phyloP scores from a whole-genome alignment of 2,888 invertebrate genomes.

The Entomobrya proxima region DNA sequence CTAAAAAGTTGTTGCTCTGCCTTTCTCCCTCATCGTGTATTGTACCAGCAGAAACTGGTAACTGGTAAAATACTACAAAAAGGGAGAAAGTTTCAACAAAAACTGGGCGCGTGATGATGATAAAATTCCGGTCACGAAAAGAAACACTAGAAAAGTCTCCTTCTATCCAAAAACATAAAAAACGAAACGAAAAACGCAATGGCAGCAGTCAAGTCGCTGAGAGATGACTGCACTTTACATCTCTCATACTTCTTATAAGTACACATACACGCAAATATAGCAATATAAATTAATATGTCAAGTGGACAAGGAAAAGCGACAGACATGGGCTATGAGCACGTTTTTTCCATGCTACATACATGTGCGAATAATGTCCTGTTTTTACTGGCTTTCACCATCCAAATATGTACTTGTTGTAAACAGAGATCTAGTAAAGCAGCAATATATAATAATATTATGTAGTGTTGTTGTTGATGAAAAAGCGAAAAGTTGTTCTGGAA shows the following conservation, averaged over 20 bases:
- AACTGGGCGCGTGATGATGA: conserved; percentile 18
- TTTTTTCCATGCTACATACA: neutral
- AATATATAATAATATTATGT: too few relatives aligned
- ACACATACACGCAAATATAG: neutral
- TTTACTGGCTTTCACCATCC: neutral
- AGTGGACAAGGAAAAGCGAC: conserved; percentile 7
- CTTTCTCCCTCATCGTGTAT: neutral
- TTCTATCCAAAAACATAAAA: neutral
- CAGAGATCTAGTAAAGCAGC: neutral
- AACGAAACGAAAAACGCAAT: too few relatives aligned
- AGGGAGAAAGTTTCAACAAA: conserved; percentile 9
- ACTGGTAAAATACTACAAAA: neutral
- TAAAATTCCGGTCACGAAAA: conserved; percentile 42
- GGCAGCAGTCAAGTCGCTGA: conserved; percentile 1
- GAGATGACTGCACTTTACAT: neutral
- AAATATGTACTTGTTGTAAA: neutral
- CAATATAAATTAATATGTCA: conserved; percentile 16
- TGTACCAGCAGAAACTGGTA: neutral
- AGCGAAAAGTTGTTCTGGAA: neutral
- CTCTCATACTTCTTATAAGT: neutral
- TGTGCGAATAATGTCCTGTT: neutral
- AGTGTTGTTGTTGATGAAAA: too few relatives aligned
- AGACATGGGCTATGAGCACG: neutral
- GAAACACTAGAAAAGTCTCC: neutral
- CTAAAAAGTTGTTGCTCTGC: conserved; percentile 23